phyloP scores from a whole-genome alignment of 2,888 invertebrate species.

The Parnassius mnemosyne region DNA sequence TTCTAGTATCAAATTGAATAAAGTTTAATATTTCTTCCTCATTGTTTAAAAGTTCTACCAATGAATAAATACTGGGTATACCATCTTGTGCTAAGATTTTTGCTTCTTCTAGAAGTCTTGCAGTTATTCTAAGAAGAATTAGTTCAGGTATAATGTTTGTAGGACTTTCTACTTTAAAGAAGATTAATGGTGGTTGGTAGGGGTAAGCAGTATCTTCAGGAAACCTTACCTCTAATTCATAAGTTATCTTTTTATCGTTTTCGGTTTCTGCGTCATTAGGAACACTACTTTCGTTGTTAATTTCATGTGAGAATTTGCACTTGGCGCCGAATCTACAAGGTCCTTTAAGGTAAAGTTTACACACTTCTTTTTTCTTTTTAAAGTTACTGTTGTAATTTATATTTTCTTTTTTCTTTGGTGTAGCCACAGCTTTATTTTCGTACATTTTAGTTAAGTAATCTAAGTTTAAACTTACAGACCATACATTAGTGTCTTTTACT shows the following conservation, averaged over 20 bases:
- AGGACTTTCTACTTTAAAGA: conserved; percentile 82
- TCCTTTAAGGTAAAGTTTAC: conserved; percentile 83
- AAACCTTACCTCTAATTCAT: conserved; percentile 88
- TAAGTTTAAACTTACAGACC: conserved; percentile 85
- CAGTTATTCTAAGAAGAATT: conserved; percentile 83
- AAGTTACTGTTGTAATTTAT: conserved; percentile 63
- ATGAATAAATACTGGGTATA: conserved; percentile 85
- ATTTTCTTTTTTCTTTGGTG: conserved; percentile 64
- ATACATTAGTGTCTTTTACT: conserved; percentile 86
- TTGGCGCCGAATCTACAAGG: conserved; percentile 87
- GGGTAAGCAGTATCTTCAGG: conserved; percentile 86
- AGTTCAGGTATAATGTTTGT: conserved; percentile 81
- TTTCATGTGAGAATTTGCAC: conserved; percentile 87
- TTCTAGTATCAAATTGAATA: conserved; percentile 77
- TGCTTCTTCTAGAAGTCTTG: conserved; percentile 85
- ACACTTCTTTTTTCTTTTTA: conserved; percentile 78
- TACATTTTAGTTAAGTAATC: conserved; percentile 83
- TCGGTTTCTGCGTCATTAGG: conserved; percentile 46
- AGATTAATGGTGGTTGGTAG: conserved; percentile 86
- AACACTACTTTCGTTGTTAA: conserved; percentile 54
- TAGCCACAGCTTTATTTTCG: conserved; percentile 70
- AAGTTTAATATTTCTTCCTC: conserved; percentile 83
- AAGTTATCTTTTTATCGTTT: conserved; percentile 69
- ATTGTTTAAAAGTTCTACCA: conserved; percentile 85
- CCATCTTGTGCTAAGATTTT: conserved; percentile 83